Conservation (phyloP, 2,888 invertebrate species). For the Xestia c-nigrum region DNA sequence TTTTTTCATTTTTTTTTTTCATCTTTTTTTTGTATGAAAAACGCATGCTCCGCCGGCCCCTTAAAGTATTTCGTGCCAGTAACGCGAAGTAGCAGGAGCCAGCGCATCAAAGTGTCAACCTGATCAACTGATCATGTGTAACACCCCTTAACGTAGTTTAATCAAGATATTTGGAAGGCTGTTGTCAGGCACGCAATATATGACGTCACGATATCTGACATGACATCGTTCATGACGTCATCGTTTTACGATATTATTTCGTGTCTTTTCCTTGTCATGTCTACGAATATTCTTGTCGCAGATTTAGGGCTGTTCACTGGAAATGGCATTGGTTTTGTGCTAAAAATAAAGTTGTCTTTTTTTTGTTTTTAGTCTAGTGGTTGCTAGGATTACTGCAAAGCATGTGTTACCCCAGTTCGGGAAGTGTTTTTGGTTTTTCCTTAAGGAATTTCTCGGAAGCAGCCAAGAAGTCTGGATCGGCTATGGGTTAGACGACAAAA, state of each 20-base stretch:
- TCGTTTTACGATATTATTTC: conserved; percentile 41
- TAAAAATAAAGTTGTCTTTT: not conserved
- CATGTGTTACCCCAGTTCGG: not conserved
- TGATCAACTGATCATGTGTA: no score
- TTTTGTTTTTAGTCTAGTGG: not conserved
- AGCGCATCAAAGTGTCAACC: no score
- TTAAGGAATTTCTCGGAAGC: not conserved
- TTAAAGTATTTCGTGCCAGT: not conserved
- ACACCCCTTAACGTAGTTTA: not conserved
- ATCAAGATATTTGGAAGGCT: conserved; percentile 27
- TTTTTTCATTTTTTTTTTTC: no score
- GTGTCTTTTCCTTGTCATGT: conserved; percentile 36
- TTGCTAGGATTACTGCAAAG: not conserved
- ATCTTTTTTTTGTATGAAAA: no score
- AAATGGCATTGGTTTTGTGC: not conserved
- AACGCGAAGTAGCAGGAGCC: not conserved
- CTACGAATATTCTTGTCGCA: conserved; percentile 16
- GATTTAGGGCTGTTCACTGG: conserved; percentile 18
- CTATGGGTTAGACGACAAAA: no score
- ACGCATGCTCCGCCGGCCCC: no score
- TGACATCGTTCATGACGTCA: conserved; percentile 35
- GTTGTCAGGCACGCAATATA: not conserved
- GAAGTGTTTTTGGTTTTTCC: not conserved
- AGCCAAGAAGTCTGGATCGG: not conserved
- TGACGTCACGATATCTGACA: conserved; percentile 30